These are phyloP conservation scores for Maniola hyperantus DNA, from an alignment of 2,888 invertebrate species.

Conservation along the genomic window DNA sequence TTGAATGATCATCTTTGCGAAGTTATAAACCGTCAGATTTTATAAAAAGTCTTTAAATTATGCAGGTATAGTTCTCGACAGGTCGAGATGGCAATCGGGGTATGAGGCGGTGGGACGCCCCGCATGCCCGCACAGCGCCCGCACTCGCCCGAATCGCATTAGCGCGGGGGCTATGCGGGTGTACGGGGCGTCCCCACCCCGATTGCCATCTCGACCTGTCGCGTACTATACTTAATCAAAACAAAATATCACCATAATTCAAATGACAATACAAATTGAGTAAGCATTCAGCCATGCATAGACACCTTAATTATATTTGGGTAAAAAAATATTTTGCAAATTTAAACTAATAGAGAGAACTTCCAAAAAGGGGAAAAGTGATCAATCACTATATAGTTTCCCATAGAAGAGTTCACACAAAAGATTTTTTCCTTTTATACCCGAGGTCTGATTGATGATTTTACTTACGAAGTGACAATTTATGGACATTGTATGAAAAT, in stretches of 20 bases:
- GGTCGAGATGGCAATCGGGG: too few species aligned
- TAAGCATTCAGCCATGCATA: too few species aligned
- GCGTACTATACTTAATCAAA: background rate
- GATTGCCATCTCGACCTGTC: too few species aligned
- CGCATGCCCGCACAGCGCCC: too few species aligned
- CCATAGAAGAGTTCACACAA: conserved; percentile 58
- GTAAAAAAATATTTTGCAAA: conserved; percentile 5
- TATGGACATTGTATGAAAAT: conserved; percentile 37
- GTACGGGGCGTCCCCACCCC: too few species aligned
- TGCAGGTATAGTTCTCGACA: too few species aligned
- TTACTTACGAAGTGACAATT: conserved; percentile 65
- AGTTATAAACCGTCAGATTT: background rate
- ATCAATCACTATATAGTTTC: conserved; percentile 49
- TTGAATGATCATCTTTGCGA: background rate
- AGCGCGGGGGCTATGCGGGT: too few species aligned
- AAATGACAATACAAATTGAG: background rate
- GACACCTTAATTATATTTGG: background rate
- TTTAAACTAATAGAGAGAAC: conserved; percentile 21
- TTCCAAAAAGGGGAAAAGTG: conserved; percentile 26
- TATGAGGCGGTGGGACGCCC: too few species aligned
- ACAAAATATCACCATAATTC: background rate
- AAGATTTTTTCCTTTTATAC: conserved; percentile 63
- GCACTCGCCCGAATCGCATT: too few species aligned
- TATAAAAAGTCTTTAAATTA: background rate
- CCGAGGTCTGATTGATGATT: conserved; percentile 71